Conservation (phyloP, 2,888 invertebrate genomes). For the Nephrotoma guestfalica region DNA sequence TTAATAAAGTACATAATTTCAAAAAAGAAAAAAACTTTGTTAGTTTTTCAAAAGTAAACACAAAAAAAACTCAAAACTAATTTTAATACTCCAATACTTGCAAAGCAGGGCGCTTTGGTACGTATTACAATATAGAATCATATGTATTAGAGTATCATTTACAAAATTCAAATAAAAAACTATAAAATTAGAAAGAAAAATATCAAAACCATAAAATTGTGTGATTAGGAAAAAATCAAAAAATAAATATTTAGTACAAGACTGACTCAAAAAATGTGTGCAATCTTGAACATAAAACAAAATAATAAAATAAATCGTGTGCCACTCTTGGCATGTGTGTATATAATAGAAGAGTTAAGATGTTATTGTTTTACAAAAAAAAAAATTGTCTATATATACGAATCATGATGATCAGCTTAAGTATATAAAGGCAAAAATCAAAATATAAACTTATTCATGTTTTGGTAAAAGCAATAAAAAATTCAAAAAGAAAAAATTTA, state of each 20-base stretch:
- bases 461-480: neutral
- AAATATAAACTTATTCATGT: neutral
- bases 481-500: neutral
- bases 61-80: neutral
- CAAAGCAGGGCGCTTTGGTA: neutral
- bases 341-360: constrained; percentile 5
- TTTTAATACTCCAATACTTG: neutral
- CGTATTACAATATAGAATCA: neutral
- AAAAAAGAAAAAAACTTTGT: neutral
- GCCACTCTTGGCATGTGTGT: constrained; percentile 6
- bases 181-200: constrained; percentile 10
- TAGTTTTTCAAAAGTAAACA: neutral
- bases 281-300: constrained; percentile 12
- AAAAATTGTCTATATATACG: neutral
- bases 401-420: neutral
- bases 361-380: neutral
- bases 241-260: neutral
- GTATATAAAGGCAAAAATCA: neutral
- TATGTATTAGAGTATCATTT: neutral
- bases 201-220: constrained; percentile 7
- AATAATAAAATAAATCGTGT: constrained; percentile 6
- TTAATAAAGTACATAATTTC: neutral
- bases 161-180: constrained; percentile 8
- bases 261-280: constrained; percentile 11
- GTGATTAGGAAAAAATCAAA: neutral